Base-by-base conservation (phyloP, 2,113 vertebrate genomes). In the Ptilorrhoa leucosticta region DNA sequence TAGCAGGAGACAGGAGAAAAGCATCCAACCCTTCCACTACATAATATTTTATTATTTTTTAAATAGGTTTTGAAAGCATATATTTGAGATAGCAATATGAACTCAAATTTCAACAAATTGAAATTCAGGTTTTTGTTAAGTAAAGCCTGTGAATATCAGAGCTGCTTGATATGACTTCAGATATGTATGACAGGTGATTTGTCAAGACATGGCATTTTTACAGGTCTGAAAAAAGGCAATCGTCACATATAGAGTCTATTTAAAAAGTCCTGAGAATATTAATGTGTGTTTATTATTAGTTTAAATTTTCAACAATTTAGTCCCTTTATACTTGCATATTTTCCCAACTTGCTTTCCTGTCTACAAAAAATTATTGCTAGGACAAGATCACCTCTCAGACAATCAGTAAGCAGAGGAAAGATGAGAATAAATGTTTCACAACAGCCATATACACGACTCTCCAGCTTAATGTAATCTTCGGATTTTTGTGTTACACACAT, bases 341-440 rank as follows among this genome's bases (percentile, higher is more conserved):
- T 81, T 86, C 45, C 68, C 71, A 63, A 56, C 39, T 28, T 81
- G 89, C 66, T 65, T 85, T 65, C 66, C 90, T 83, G 47, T 35
- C 56, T 90, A 64, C 68, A 85, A 23, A 23, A 17, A 70, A 73
- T 48, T 61, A 88, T 33, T 84, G n/a, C 82, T 77, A 42, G 72
- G 53, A 88, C 57, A 80, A 86, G 83, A 66, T 66, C 76, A 94
- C 44, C 72, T 78, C 64, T 80, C n/a, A 84, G 42, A 64, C 69
- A 69, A 80, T 71, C 70, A 93, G 71, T 37, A 92, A 81, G 88
- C 71, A 90, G 78, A 85, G 20, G 71, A 93, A 92, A 90, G 92
- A 88, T 53, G 88, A 83, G 68, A 81, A 80, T 50, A 71, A 70
- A 26, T 22, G 48, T 92, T 95, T 90, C 93, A 64, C 64, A 96